phyloP scores from a whole-genome alignment of 2,797 vertebrate species.

The Netta rufina region DNA sequence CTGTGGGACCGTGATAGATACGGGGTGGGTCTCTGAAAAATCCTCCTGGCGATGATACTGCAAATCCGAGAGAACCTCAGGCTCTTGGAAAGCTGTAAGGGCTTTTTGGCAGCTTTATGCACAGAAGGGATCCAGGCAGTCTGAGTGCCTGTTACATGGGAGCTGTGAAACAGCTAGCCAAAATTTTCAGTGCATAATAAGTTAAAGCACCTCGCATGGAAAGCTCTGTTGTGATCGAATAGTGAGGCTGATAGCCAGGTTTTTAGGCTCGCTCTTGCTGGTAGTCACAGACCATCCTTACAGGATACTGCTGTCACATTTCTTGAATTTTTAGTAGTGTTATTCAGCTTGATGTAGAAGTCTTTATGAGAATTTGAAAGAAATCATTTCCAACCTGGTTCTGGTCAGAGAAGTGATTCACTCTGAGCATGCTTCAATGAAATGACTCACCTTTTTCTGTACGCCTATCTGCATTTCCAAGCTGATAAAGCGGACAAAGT shows the following conservation, averaged over 20 bases:
- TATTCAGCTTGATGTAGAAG: background rate
- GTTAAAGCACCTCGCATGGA: background rate
- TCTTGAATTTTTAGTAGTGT: background rate
- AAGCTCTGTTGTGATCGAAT: background rate
- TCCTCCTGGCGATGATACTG: background rate
- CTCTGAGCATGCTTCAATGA: background rate
- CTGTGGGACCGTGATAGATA: background rate
- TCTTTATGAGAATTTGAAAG: background rate
- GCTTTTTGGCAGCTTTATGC: background rate
- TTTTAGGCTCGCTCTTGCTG: background rate
- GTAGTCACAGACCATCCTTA: background rate
- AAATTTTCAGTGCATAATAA: background rate
- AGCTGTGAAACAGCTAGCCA: background rate
- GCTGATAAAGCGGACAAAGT: conserved; percentile 25
- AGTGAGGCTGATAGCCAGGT: background rate
- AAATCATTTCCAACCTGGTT: background rate
- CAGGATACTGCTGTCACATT: background rate
- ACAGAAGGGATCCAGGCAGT: background rate
- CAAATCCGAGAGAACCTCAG: background rate
- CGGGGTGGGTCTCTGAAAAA: background rate
- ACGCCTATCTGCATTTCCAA: background rate
- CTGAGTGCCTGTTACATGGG: background rate
- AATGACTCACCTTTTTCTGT: background rate
- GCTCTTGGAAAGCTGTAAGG: background rate
- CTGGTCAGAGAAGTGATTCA: background rate